Evolutionary conservation across 2,888 invertebrate species (phyloP).

Genomic region (Panorpa germanica): DNA sequence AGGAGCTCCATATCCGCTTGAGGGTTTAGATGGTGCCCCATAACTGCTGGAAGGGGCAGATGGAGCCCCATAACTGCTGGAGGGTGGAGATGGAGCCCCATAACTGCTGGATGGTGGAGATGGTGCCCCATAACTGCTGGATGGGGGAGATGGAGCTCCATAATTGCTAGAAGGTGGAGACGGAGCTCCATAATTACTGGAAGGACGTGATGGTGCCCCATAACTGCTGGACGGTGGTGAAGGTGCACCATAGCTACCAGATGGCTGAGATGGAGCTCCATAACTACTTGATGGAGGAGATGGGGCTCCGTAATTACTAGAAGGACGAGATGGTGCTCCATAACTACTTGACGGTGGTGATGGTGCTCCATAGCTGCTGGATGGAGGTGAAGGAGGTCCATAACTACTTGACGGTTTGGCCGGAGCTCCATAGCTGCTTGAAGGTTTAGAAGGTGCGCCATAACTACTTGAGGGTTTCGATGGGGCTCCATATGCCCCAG

Average conservation of each 20-base stretch:
- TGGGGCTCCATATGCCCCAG: slow-evolving; percentile 11
- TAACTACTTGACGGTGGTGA: slow-evolving; percentile 14
- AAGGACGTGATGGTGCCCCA: slow-evolving; percentile 11
- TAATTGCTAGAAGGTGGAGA: too few relatives aligned
- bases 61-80: slow-evolving; percentile 15
- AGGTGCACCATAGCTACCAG: slow-evolving; percentile 24
- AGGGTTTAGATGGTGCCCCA: too few relatives aligned
- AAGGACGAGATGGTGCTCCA: slow-evolving; percentile 18
- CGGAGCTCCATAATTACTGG: slow-evolving; percentile 24
- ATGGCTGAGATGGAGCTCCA: slow-evolving; percentile 12
- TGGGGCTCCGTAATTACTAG: slow-evolving; percentile 14
- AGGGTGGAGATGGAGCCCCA: slow-evolving; percentile 16
- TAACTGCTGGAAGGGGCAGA: slow-evolving; percentile 13
- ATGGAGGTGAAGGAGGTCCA: slow-evolving; percentile 18
- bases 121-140: slow-evolving; percentile 15
- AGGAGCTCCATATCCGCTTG: too few relatives aligned
- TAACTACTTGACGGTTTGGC: slow-evolving; percentile 16
- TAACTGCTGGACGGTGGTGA: too few relatives aligned
- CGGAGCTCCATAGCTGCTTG: slow-evolving; percentile 11
- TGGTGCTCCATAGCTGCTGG: slow-evolving; percentile 14
- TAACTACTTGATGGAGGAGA: slow-evolving; percentile 14
- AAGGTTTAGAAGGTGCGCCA: not conserved
- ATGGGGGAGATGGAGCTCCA: slow-evolving; percentile 16
- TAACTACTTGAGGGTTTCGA: slow-evolving; percentile 11
- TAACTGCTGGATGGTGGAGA: slow-evolving; percentile 16